Conservation (phyloP, 2,797 vertebrate species). For the Gymnoscopelus microlampas region DNA sequence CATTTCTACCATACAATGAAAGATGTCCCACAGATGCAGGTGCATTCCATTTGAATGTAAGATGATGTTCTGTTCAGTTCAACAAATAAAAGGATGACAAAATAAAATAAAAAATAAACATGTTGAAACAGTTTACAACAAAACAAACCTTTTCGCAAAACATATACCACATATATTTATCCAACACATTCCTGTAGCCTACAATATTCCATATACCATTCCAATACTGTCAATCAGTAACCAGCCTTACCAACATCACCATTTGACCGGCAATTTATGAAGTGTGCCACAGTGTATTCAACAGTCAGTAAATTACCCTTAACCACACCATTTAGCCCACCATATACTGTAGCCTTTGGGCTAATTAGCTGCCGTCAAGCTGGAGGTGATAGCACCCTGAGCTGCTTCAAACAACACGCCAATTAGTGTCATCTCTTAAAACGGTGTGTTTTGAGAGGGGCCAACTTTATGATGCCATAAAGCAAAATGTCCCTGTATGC, state of each 20-base stretch:
- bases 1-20: no score
- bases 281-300: slow-evolving; percentile 28
- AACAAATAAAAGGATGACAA: no score
- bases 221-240: background rate
- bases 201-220: no score
- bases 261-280: slow-evolving; percentile 25
- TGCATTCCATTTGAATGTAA: no score
- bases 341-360: slow-evolving; percentile 47
- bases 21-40: no score
- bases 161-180: no score
- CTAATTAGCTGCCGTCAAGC: slow-evolving; percentile 79
- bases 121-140: no score
- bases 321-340: slow-evolving; percentile 47
- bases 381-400: slow-evolving; percentile 75
- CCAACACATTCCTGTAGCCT: no score
- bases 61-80: no score
- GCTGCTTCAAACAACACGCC: slow-evolving; percentile 77
- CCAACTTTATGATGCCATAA: slow-evolving; percentile 85
- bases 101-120: no score
- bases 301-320: slow-evolving; percentile 42
- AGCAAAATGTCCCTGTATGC: slow-evolving; percentile 62
- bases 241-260: background rate
- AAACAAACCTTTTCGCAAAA: no score
- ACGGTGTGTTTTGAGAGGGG: slow-evolving; percentile 75
- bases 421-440: slow-evolving; percentile 80